Conservation (phyloP, 30 jellyfish, hydroid and myxozoan species). For the Chrysaora quinquecirrha region DNA sequence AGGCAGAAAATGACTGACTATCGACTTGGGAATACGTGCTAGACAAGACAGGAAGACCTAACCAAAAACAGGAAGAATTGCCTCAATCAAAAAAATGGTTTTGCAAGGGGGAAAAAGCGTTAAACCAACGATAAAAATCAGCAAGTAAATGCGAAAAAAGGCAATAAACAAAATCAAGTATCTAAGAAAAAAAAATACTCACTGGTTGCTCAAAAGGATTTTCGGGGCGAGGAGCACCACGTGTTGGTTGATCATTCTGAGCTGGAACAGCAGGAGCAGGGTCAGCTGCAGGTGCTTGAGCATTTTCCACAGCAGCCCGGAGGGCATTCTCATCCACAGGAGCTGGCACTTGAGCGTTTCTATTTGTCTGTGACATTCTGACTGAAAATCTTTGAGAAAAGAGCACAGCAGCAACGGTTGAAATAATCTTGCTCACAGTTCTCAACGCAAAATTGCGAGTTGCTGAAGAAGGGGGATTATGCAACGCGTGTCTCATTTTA, state of each 20-base stretch:
- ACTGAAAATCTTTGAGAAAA: neutral
- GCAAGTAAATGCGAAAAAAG: neutral
- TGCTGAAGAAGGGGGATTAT: neutral
- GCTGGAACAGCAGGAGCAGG: too few species aligned
- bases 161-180: neutral
- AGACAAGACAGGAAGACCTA: neutral
- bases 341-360: neutral
- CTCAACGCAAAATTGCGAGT: neutral
- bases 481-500: neutral
- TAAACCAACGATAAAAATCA: neutral
- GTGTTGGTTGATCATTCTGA: too few species aligned
- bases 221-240: too few species aligned
- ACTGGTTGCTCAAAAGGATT: neutral
- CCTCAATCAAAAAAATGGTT: neutral
- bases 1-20: neutral
- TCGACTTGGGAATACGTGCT: neutral
- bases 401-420: conserved; percentile 1
- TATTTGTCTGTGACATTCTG: neutral
- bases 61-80: neutral
- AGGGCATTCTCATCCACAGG: neutral
- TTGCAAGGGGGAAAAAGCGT: neutral
- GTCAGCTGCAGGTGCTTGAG: neutral
- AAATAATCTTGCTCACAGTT: too few species aligned
- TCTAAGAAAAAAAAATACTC: neutral
- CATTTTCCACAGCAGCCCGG: neutral